These are phyloP conservation scores for Diceros bicornis DNA, from an alignment of 2,797 vertebrate genomes.

Conservation along the genomic window DNA sequence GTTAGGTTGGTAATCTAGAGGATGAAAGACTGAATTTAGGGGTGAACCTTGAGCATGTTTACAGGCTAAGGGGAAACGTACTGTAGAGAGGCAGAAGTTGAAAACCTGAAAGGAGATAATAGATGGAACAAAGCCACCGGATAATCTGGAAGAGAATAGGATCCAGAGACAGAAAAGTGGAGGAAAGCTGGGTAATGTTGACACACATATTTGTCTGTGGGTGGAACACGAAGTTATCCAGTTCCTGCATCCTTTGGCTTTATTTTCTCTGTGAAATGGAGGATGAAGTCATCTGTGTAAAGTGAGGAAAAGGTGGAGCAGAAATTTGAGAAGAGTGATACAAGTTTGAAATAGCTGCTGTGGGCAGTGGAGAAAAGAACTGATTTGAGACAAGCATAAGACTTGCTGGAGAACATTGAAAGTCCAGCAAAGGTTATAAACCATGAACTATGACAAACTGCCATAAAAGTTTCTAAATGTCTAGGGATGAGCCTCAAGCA, in stretches of 20 bases:
- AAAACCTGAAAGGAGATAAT: constrained; percentile 19
- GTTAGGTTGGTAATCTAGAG: background rate
- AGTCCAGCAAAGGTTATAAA: constrained; percentile 48
- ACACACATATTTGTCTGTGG: constrained; percentile 30
- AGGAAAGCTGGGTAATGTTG: constrained; percentile 33
- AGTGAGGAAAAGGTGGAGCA: constrained; percentile 54
- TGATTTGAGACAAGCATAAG: background rate
- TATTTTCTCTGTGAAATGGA: constrained; percentile 56
- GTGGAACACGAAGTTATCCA: constrained; percentile 52
- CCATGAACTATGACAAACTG: background rate
- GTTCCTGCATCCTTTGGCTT: constrained; percentile 56
- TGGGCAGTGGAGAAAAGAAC: constrained; percentile 32
- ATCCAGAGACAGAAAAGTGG: constrained; percentile 56
- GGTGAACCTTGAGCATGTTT: background rate
- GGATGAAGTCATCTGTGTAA: constrained; percentile 59
- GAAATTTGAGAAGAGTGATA: background rate
- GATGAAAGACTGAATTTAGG: background rate
- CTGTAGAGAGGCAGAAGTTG: background rate
- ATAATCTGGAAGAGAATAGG: background rate
- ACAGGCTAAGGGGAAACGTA: background rate
- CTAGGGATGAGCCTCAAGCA: background rate
- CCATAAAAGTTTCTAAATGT: constrained; percentile 28
- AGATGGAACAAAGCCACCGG: background rate
- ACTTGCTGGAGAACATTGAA: constrained; percentile 18
- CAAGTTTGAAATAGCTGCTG: constrained; percentile 59